phyloP scores from a whole-genome alignment of 2,888 invertebrate species.

The Malachius bipustulatus region DNA sequence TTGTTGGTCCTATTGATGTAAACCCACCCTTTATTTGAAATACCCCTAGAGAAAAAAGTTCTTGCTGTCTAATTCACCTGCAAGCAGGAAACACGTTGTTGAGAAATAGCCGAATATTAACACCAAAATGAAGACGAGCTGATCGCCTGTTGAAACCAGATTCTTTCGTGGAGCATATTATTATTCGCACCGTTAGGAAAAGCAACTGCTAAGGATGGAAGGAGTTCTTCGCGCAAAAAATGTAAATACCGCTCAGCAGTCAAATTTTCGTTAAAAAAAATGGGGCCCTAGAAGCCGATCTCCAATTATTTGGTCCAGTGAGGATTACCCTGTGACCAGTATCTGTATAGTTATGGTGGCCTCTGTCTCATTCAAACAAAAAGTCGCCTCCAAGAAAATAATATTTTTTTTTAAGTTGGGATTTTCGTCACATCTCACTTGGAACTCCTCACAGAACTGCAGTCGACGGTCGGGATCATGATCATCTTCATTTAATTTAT shows the following conservation, averaged over 20 bases:
- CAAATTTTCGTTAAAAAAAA: neutral
- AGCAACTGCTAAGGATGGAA: neutral
- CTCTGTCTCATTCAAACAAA: neutral
- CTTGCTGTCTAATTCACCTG: constrained; percentile 2
- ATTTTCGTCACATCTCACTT: constrained; percentile 1
- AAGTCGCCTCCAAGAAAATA: neutral
- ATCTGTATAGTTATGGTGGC: too few relatives aligned
- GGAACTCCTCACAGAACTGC: constrained; percentile 1
- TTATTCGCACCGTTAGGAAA: neutral
- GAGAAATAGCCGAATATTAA: neutral
- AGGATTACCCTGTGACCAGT: neutral
- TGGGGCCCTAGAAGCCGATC: neutral
- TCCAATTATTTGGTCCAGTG: neutral
- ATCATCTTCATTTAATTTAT: constrained; percentile 1
- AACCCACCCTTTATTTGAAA: neutral
- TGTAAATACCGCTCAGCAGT: constrained; percentile 1
- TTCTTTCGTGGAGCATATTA: neutral
- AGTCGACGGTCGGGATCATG: constrained; percentile 1
- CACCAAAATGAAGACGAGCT: constrained; percentile 1
- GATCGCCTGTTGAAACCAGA: neutral
- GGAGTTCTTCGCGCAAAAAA: constrained; percentile 1
- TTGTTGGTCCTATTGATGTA: neutral
- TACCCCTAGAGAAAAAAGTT: constrained; percentile 1
- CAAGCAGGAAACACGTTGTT: constrained; percentile 3
- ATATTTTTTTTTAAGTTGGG: neutral